These are phyloP conservation scores for Drosophila stalkeri DNA, from an alignment of 2,888 invertebrate genomes.

Conservation along the genomic window DNA sequence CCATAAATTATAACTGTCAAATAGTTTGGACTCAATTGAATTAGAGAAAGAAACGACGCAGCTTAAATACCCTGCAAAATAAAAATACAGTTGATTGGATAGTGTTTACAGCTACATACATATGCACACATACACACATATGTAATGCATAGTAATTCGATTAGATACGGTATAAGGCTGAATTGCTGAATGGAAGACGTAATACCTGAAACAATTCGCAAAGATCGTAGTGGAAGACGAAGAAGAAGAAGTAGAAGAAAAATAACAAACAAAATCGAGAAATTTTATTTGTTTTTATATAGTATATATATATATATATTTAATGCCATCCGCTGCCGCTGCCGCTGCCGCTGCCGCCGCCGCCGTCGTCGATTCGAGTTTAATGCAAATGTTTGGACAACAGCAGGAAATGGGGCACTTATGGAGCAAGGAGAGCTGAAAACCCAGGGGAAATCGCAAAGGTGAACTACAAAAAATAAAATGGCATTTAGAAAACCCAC, in stretches of 20 bases:
- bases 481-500: constrained; percentile 3
- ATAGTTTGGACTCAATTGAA: not conserved
- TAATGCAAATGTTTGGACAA: constrained; percentile 50
- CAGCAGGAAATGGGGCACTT: constrained; percentile 45
- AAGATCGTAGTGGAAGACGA: not conserved
- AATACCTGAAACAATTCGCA: not conserved
- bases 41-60: not conserved
- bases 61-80: not conserved
- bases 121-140: not conserved
- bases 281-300: constrained; percentile 2
- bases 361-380: constrained; percentile 29
- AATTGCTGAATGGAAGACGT: not conserved
- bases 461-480: not conserved
- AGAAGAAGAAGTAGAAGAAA: not conserved
- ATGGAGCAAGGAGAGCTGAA: not conserved
- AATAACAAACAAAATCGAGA: constrained; percentile 1
- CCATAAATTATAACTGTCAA: constrained; percentile 8
- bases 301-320: constrained; percentile 2
- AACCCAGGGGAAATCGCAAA: not conserved
- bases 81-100: not conserved
- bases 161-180: not conserved
- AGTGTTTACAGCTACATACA: not conserved
- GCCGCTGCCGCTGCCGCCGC: not conserved
- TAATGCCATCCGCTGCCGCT: constrained; percentile 7
- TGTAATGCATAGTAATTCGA: not conserved